Percentiles rank a stretch among this genome's conserved stretches.
These are phyloP conservation scores for Pocillopora grandis DNA, from an alignment of 92 coral and sea anemone species.

Conservation along the genomic window DNA sequence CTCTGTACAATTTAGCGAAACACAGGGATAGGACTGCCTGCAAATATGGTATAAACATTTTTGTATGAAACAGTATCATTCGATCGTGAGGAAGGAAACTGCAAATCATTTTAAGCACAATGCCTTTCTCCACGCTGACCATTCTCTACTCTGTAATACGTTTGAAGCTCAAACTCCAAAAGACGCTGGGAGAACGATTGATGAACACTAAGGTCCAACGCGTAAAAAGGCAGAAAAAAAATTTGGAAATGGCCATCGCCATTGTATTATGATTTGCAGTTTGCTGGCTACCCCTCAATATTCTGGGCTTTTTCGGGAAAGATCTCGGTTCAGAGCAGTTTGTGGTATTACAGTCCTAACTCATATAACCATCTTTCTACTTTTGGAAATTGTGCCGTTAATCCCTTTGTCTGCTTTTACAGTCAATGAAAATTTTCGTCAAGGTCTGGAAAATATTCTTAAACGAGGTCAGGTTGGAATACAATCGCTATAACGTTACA, in stretches of 20 bases:
- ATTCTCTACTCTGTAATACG: neutral
- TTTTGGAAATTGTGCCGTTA: neutral
- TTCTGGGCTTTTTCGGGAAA: neutral
- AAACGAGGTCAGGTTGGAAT: neutral
- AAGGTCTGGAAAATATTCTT: neutral
- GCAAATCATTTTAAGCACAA: neutral
- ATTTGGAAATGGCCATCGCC: neutral
- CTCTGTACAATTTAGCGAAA: too few species aligned
- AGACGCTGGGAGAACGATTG: neutral
- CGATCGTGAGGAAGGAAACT: neutral
- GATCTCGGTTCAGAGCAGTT: neutral
- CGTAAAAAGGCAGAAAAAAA: neutral
- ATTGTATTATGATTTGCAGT: neutral
- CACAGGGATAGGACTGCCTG: too few species aligned
- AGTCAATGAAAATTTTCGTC: neutral
- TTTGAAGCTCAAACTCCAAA: neutral
- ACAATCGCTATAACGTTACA: too few species aligned
- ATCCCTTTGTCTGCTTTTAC: constrained; percentile 6
- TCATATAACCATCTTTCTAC: neutral
- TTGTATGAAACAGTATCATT: too few species aligned
- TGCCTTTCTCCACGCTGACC: neutral
- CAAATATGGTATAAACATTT: too few species aligned
- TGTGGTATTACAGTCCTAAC: neutral
- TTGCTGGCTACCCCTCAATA: neutral
- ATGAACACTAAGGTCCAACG: neutral